Base-by-base conservation (phyloP, 2,797 vertebrate genomes). In the Intellagama lesueurii region DNA sequence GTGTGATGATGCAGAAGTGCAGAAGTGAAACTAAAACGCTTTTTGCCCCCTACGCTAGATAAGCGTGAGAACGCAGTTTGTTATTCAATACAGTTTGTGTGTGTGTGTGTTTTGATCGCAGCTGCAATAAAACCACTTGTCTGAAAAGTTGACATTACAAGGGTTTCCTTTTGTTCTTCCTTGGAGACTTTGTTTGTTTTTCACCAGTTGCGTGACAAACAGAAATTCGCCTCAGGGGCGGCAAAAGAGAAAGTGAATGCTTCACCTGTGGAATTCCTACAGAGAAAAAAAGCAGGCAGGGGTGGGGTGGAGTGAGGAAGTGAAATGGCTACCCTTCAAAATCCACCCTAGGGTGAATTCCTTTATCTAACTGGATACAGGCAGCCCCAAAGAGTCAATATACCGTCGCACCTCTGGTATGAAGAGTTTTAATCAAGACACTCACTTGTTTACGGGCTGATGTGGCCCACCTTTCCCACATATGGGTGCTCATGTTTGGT, bases 261-360 rank as follows among this genome's bases (percentile, higher is more conserved):
- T 69, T 68, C 24, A 7, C 82, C 68, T 72, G 40, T n/a, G 3
- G 81, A 40, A 82, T 66, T 49, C 66, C 66, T 69, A 47, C 44
- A 8, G 52, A 24, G n/a, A 68, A 26, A 22, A 40, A 47, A 72
- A 3, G 8, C 19, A 64, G 60, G 19, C 60, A 22, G 5, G 3
- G 60, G 60, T 2, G 19, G 60, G 17, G 19, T 11, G 30, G 26
- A 7, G 66, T 44, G 30, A 87, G 87, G 91, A 93, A 82, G 93
- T 83, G 91, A 90, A 69, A 28, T 87, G 92, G 93, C 78, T n/a
- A 1, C 9, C 32, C 79, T 78, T 19, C 22, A 82, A 30, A 68
- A 83, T 14, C 7, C 1, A 28, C 8, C 12, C 7, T 14, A 28
- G 26, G 30, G 4, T 28, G 11, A 24, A 4, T 44, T 44, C 32